These are phyloP conservation scores for Beris morrisii DNA, from an alignment of 2,888 invertebrate species.

Conservation along the genomic window DNA sequence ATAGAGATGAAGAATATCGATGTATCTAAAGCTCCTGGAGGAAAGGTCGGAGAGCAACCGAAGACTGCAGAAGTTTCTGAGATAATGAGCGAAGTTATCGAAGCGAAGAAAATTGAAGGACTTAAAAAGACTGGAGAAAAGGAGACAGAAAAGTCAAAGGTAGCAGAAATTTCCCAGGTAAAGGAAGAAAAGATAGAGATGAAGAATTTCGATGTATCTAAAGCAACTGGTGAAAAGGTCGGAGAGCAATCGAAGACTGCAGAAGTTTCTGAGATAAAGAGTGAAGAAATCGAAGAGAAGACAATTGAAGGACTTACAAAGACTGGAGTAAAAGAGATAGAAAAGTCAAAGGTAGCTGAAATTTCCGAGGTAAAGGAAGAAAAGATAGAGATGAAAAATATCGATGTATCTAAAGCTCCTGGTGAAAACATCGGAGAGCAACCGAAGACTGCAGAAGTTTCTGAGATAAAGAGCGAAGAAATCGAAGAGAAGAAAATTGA, in stretches of 20 bases:
- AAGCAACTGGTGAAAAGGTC: background rate
- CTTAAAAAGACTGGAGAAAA: too few species aligned
- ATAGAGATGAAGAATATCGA: too few species aligned
- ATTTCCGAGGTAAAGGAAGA: background rate
- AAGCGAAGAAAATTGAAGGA: too few species aligned
- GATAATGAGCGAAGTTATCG: too few species aligned
- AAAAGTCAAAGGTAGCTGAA: background rate
- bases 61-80: too few species aligned
- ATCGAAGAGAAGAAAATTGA: too few species aligned
- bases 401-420: background rate
- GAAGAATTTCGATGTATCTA: background rate
- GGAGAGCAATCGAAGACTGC: background rate
- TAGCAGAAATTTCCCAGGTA: background rate
- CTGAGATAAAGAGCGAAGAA: too few species aligned
- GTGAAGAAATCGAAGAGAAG: background rate
- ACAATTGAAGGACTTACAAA: background rate
- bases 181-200: conserved; percentile 2
- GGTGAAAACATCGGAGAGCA: background rate
- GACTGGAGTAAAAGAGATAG: background rate
- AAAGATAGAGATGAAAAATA: background rate
- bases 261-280: background rate
- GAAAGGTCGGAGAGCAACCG: too few species aligned
- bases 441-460: background rate
- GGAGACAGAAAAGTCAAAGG: too few species aligned
- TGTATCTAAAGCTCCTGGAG: too few species aligned